Evolutionary conservation across 1,140 invertebrate species (phyloP).

Genomic region (Macrostomum lignano): DNA sequence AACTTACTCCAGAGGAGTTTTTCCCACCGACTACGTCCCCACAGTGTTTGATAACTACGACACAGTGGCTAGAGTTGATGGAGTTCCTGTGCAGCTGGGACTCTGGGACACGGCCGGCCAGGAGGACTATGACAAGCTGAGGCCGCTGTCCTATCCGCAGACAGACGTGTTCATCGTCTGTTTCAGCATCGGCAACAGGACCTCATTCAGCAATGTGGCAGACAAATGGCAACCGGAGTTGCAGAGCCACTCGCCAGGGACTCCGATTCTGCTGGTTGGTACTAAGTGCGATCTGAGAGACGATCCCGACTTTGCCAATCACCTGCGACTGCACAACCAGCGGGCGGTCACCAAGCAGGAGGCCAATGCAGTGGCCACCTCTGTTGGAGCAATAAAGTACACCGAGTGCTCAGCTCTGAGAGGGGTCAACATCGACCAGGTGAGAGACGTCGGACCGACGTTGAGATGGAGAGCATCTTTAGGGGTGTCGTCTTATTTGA

Average conservation of each 20-base stretch:
- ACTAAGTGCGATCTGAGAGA: conserved; percentile 35
- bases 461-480: no score
- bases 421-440: no score
- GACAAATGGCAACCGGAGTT: conserved; percentile 29
- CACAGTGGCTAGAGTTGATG: no score
- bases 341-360: no score
- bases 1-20: conserved; percentile 3
- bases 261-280: conserved; percentile 25
- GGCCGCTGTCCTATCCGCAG: conserved; percentile 75
- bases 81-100: no score
- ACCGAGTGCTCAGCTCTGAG: no score
- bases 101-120: conserved; percentile 25
- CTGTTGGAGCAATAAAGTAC: no score
- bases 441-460: no score
- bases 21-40: neutral
- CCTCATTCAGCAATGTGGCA: conserved; percentile 20
- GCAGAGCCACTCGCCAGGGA: conserved; percentile 23
- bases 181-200: conserved; percentile 10
- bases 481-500: no score
- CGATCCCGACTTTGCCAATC: no score
- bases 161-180: conserved; percentile 38
- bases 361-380: no score
- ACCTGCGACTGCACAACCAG: no score
- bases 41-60: conserved; percentile 43
- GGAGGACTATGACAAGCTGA: conserved; percentile 64